phyloP scores from a whole-genome alignment of 1,140 invertebrate species.

The Triops cancriformis region DNA sequence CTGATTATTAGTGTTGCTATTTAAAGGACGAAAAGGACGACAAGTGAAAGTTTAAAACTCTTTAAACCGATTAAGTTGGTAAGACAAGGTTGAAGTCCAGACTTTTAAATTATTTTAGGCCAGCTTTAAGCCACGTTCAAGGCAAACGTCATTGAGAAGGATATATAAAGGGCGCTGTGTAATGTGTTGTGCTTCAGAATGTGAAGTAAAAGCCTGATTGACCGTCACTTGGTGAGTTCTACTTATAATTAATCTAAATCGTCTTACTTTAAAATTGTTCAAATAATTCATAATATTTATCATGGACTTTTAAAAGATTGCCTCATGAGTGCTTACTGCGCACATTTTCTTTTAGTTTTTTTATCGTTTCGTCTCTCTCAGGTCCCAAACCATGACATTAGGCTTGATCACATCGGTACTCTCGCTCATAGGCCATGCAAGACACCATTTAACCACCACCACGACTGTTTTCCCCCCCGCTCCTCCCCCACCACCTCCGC shows the following conservation, averaged over 20 bases:
- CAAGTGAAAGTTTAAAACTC: neutral
- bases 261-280: too few species aligned
- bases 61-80: neutral
- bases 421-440: neutral
- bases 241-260: too few species aligned
- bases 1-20: neutral
- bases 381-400: neutral
- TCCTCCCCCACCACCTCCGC: slow-evolving; percentile 19
- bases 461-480: neutral
- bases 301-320: too few species aligned
- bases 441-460: neutral
- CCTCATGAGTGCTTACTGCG: too few species aligned
- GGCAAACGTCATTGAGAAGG: neutral
- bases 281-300: too few species aligned
- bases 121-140: neutral
- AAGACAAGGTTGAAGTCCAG: neutral
- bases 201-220: neutral
- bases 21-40: neutral
- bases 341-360: too few species aligned
- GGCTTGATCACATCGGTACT: neutral
- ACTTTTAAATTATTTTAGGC: neutral
- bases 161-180: neutral
- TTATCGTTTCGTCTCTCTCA: too few species aligned
- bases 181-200: neutral
- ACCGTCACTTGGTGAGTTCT: neutral